Percentiles rank a stretch among this genome's conserved stretches.
These are phyloP conservation scores for Agapornis canus DNA, from an alignment of 2,797 vertebrate genomes.

Conservation along the genomic window DNA sequence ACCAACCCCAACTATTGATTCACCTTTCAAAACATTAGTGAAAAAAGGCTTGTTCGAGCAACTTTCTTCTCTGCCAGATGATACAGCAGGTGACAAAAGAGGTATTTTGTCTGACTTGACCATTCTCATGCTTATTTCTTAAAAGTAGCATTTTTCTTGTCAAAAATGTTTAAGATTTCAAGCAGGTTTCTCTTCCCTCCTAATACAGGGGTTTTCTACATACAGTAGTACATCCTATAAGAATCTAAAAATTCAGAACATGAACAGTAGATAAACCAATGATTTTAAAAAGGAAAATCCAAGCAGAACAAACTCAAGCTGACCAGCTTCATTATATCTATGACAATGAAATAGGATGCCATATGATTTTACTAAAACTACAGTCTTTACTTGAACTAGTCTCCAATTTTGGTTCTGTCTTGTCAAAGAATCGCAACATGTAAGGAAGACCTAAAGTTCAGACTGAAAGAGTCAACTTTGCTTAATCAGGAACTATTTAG, in stretches of 20 bases:
- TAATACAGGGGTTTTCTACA: neutral
- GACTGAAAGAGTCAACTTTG: neutral
- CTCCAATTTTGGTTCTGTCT: neutral
- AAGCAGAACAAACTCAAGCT: neutral
- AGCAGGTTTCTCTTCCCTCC: neutral
- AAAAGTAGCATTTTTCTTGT: neutral
- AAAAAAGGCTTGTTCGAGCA: neutral
- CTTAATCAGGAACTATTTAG: neutral
- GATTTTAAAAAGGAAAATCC: neutral
- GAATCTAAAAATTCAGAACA: neutral
- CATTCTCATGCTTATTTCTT: neutral
- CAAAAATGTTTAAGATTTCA: neutral
- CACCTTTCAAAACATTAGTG: neutral
- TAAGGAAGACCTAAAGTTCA: neutral
- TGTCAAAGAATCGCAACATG: neutral
- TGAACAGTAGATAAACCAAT: neutral
- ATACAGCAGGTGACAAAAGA: neutral
- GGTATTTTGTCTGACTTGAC: neutral
- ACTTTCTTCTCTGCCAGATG: neutral
- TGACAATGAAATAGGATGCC: neutral
- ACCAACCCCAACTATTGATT: neutral
- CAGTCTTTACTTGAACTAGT: neutral
- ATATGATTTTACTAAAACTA: neutral
- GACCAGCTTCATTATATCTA: neutral
- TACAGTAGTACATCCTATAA: neutral